Evolutionary conservation across 2,797 vertebrate genomes (phyloP).

Genomic region (Gephyroberyx darwinii): DNA sequence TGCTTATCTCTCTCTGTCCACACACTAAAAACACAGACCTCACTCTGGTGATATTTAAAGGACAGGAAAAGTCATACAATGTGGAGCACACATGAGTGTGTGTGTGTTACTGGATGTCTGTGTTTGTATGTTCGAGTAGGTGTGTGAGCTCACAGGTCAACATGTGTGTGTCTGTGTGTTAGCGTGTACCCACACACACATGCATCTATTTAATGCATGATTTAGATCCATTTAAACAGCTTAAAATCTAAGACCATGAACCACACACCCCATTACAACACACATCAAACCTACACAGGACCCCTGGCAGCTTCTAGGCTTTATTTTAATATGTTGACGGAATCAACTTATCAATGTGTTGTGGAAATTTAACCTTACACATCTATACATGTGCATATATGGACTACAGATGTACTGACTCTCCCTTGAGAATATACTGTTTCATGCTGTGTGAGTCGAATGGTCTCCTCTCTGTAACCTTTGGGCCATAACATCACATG

Average conservation of each 20-base stretch:
- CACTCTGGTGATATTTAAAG: constrained; percentile 26
- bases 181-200: not conserved
- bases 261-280: not conserved
- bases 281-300: not conserved
- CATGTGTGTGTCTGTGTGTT: not conserved
- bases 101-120: not conserved
- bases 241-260: not conserved
- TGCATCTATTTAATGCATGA: not conserved
- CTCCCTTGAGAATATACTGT: too few species aligned
- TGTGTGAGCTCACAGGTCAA: constrained; percentile 6
- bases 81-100: not conserved
- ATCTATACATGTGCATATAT: too few species aligned
- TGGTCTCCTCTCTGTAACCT: too few species aligned
- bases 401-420: too few species aligned
- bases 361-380: too few species aligned
- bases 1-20: constrained; percentile 48
- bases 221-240: not conserved
- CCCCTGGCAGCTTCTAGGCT: too few species aligned
- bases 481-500: too few species aligned
- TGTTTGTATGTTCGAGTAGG: constrained; percentile 9
- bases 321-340: too few species aligned
- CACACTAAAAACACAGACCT: constrained; percentile 20
- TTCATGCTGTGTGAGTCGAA: too few species aligned
- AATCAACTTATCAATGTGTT: too few species aligned
- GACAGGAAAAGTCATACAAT: constrained; percentile 40